Conservation (phyloP, 2,797 vertebrate species). For the Lindbergichthys nudifrons region DNA sequence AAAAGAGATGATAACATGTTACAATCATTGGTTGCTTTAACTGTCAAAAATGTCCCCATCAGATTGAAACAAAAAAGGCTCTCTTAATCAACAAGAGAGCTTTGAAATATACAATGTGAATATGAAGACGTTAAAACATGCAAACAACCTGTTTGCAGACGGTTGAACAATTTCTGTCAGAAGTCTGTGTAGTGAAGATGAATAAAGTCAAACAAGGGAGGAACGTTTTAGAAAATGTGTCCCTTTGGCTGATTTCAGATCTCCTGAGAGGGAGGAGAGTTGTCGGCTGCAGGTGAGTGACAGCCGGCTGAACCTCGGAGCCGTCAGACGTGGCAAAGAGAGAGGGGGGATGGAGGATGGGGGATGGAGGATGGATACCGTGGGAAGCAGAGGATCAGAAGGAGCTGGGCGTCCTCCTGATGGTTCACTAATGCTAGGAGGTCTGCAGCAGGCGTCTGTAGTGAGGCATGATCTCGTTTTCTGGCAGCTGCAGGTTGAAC, state of each 20-base stretch:
- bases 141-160: slow-evolving; percentile 44
- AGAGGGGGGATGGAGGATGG: background rate
- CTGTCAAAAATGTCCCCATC: slow-evolving; percentile 26
- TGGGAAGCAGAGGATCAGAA: slow-evolving; percentile 58
- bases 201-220: slow-evolving; percentile 31
- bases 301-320: slow-evolving; percentile 38
- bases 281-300: slow-evolving; percentile 23
- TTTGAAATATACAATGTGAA: slow-evolving; percentile 61
- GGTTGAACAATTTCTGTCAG: slow-evolving; percentile 30
- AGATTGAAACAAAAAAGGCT: slow-evolving; percentile 47
- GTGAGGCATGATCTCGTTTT: slow-evolving; percentile 98
- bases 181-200: slow-evolving; percentile 51
- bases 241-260: slow-evolving; percentile 83
- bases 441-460: slow-evolving; percentile 96
- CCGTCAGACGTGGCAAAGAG: slow-evolving; percentile 13
- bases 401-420: slow-evolving; percentile 69
- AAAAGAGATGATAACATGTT: slow-evolving; percentile 57
- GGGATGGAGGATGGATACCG: slow-evolving; percentile 29
- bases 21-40: slow-evolving; percentile 57
- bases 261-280: slow-evolving; percentile 49
- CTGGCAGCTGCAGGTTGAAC: slow-evolving; percentile 96
- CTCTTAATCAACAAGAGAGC: slow-evolving; percentile 70
- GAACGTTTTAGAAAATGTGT: slow-evolving; percentile 47
- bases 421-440: slow-evolving; percentile 90
- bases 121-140: slow-evolving; percentile 45